Conservation (phyloP, 2,113 vertebrate genomes). For the Crypturellus undulatus region DNA sequence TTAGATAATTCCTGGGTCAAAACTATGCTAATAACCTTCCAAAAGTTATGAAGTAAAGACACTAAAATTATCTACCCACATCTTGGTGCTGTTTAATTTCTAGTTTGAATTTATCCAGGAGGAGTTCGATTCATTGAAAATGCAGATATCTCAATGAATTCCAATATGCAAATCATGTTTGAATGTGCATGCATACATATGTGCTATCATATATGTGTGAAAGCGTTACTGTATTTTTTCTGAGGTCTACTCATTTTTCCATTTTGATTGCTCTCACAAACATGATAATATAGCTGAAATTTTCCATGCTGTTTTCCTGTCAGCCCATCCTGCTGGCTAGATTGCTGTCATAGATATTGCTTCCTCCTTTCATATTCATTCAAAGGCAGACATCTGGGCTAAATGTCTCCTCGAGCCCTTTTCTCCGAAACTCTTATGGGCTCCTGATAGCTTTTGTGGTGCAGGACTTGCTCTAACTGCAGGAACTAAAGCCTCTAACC, state of each 20-base stretch:
- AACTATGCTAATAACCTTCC: neutral
- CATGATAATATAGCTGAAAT: neutral
- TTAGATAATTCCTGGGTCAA: neutral
- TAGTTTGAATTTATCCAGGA: neutral
- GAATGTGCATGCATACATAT: accelerated
- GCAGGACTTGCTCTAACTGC: neutral
- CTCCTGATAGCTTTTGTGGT: neutral
- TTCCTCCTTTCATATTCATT: neutral
- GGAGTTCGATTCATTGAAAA: neutral
- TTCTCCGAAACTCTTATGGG: neutral
- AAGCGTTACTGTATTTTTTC: neutral
- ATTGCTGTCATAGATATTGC: neutral
- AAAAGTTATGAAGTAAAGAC: neutral
- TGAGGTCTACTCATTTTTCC: accelerated
- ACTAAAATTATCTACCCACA: neutral
- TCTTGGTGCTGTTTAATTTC: neutral
- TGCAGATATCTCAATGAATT: neutral
- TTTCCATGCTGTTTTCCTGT: neutral
- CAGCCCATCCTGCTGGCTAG: neutral
- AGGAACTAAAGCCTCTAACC: neutral
- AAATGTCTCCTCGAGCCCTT: neutral
- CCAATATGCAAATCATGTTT: neutral
- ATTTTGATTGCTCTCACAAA: neutral
- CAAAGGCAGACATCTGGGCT: neutral
- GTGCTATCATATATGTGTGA: neutral